phyloP scores from a whole-genome alignment of 2,113 vertebrate species.

The Gallinago media region DNA sequence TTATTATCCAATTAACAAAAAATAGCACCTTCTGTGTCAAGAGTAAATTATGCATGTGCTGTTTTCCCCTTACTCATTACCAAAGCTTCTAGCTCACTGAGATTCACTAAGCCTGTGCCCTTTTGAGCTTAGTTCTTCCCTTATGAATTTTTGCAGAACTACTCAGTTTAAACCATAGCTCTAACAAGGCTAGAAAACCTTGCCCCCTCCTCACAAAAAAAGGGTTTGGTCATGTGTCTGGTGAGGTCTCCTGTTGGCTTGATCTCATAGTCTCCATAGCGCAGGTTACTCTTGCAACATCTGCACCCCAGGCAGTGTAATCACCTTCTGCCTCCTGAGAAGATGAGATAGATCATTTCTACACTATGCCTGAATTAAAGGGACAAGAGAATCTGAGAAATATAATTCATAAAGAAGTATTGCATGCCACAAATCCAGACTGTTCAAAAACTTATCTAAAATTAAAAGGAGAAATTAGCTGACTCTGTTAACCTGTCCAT shows the following conservation, averaged over 20 bases:
- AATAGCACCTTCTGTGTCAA: background rate
- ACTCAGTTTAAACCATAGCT: background rate
- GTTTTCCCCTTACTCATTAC: background rate
- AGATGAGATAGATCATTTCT: background rate
- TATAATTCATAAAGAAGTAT: background rate
- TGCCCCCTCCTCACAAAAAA: background rate
- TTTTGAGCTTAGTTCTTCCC: background rate
- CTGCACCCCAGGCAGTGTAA: background rate
- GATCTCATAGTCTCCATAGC: background rate
- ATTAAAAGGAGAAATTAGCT: background rate
- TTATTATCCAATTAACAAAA: constrained; percentile 26
- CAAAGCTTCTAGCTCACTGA: background rate
- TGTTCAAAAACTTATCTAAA: background rate
- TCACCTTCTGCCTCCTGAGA: background rate
- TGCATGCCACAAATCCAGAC: background rate
- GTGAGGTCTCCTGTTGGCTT: background rate
- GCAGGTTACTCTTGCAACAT: background rate
- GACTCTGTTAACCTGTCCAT: background rate
- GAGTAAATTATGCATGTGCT: background rate
- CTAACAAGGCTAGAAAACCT: background rate
- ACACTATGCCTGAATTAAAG: background rate
- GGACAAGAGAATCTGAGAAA: background rate
- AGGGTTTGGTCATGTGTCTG: background rate
- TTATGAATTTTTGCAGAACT: background rate
- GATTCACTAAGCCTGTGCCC: background rate